Conservation (phyloP, 2,797 vertebrate genomes). For the Silurus aristotelis region DNA sequence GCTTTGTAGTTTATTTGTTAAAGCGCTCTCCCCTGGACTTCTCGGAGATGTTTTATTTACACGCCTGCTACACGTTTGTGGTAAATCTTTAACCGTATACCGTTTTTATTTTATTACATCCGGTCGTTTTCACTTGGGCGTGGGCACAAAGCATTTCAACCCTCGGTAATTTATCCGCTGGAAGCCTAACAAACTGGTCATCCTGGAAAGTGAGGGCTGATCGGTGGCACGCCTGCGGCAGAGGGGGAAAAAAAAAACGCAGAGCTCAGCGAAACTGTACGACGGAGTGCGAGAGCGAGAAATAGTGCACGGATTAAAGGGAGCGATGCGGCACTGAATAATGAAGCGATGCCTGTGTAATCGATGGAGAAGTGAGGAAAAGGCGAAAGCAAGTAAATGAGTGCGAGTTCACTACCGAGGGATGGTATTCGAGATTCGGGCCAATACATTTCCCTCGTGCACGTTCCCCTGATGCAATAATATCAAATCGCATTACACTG, state of each 20-base stretch:
- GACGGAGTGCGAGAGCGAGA: not conserved
- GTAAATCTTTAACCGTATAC: not conserved
- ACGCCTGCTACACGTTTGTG: not conserved
- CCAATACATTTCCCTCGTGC: not conserved
- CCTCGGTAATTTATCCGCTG: not conserved
- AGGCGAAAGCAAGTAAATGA: not conserved
- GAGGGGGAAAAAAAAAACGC: not conserved
- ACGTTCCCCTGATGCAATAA: not conserved
- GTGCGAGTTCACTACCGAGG: not conserved
- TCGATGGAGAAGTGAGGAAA: no score
- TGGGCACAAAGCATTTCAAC: not conserved
- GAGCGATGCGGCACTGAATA: not conserved
- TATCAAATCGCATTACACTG: not conserved
- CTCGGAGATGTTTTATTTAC: not conserved
- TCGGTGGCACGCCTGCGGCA: not conserved
- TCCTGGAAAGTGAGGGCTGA: not conserved
- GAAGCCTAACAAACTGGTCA: not conserved
- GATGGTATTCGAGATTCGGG: not conserved
- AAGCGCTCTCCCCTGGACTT: not conserved
- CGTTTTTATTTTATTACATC: not conserved
- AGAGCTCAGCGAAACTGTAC: slow-evolving; percentile 9
- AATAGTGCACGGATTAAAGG: no score
- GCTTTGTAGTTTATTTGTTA: not conserved
- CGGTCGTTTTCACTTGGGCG: not conserved
- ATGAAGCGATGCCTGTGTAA: not conserved